A percentile compares a stretch with the other conserved stretches of the same genome.
Conservation (phyloP, 2,888 invertebrate genomes). For the Herminia tarsipennalis region DNA sequence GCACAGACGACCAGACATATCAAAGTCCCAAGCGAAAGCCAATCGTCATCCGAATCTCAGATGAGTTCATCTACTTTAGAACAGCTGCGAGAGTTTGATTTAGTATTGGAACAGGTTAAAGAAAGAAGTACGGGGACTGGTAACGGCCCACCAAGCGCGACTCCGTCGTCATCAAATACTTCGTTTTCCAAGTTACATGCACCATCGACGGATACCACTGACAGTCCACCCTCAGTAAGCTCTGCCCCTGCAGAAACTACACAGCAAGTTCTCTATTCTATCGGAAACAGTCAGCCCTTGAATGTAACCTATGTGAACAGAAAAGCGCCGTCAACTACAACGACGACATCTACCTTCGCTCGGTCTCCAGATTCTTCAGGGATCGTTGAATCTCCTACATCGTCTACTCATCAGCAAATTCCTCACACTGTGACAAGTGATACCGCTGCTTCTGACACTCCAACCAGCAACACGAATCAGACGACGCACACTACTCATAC, state of each 20-base stretch:
- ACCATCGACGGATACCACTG: constrained; percentile 61
- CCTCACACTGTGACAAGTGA: constrained; percentile 67
- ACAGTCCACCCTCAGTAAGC: constrained; percentile 52
- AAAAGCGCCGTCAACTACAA: constrained; percentile 67
- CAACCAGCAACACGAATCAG: constrained; percentile 21
- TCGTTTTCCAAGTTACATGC: constrained; percentile 57
- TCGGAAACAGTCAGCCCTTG: constrained; percentile 67
- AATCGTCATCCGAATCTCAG: constrained; percentile 82
- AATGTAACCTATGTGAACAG: constrained; percentile 77
- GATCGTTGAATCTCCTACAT: constrained; percentile 66
- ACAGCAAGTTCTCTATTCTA: constrained; percentile 74
- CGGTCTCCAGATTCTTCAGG: constrained; percentile 77
- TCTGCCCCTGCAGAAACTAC: constrained; percentile 52
- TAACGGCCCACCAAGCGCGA: constrained; percentile 83
- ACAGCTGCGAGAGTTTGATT: constrained; percentile 92
- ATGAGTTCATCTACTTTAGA: constrained; percentile 91
- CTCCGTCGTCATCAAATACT: constrained; percentile 40
- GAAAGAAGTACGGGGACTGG: constrained; percentile 83
- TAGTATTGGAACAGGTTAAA: constrained; percentile 92
- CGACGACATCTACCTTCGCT: constrained; percentile 65
- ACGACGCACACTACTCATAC: not conserved
- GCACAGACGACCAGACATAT: constrained; percentile 57
- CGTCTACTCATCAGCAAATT: constrained; percentile 68
- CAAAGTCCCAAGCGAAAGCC: constrained; percentile 65
- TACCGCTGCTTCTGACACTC: constrained; percentile 48